Base-by-base conservation (phyloP, 2,113 vertebrate species). In the Boleophthalmus pectinirostris region DNA sequence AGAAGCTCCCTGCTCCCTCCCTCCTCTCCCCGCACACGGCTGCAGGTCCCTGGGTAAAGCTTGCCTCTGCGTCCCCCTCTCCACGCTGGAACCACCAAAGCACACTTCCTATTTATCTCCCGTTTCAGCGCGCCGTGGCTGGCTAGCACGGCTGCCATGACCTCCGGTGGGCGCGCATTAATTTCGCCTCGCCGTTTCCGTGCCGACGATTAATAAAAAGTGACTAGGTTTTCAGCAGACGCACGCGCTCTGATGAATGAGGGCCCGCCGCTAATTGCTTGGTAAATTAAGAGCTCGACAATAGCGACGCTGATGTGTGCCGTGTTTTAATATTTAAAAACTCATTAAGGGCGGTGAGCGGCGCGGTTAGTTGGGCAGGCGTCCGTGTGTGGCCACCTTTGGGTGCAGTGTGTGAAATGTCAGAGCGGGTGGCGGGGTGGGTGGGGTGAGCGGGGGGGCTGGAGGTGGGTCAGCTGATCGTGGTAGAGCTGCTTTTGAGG, bases 321-420 rank as follows among this genome's bases (percentile, higher is more conserved):
- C 91, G 94, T 94, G 96, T 24, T 97, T 98, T 96, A 96, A 97
- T 98, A 97, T 97, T 97, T 96, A 96, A 97, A 96, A 97, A 96
- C 94, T 96, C 96, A 97, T 98, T 97, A 97, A 93, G 94, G 91
- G 93, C 92, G 92, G 66, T 14, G 93, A 95, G 93, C 90, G 92
- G 94, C 93, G 89, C 93, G 90, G 94, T 94, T 94, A 94, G 95
- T 94, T 94, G 95, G 94, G 94, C 86, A 75, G 70, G 79, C 79
- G 67, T 82, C 85, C 82, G 78, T 49, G 89, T 69, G 23, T 69
- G 70, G 69, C 87, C 87, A 85, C 85, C 91, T 91, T 81, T 78
- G 85, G 88, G 83, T 82, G 81, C 73, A 69, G 0, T 73, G 76
- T 73, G 76, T 81, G 81, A 88, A 85, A 91, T 83, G 73, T 73